phyloP scores from a whole-genome alignment of 2,797 vertebrate species.

The Diplodus puntazzo region DNA sequence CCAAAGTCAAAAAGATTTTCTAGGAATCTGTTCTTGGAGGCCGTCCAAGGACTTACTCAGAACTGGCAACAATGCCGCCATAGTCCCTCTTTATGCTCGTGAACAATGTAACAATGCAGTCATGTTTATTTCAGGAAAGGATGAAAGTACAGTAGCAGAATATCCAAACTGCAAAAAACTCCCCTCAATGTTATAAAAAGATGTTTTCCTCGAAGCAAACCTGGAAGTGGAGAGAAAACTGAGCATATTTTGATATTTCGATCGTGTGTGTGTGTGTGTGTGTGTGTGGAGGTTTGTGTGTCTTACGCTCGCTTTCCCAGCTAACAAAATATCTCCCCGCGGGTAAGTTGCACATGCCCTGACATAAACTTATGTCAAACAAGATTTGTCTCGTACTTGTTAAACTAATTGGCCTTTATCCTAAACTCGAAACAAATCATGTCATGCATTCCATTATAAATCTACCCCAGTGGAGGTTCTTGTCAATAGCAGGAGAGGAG shows the following conservation, averaged over 20 bases:
- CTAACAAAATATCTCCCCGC: constrained; percentile 63
- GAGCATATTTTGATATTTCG: constrained; percentile 14
- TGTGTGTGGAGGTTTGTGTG: constrained; percentile 5
- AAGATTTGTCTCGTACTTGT: constrained; percentile 81
- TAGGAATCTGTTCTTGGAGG: constrained; percentile 17
- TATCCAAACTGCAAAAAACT: constrained; percentile 13
- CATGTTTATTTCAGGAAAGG: background rate
- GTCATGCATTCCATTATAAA: constrained; percentile 78
- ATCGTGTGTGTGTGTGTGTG: background rate
- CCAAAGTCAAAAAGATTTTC: constrained; percentile 44
- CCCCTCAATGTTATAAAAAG: constrained; percentile 12
- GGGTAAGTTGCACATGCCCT: constrained; percentile 68
- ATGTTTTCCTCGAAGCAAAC: constrained; percentile 17
- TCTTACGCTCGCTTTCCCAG: constrained; percentile 25
- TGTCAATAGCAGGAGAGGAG: constrained; percentile 72
- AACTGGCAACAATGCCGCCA: constrained; percentile 3
- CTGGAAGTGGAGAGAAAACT: constrained; percentile 1
- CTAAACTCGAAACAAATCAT: constrained; percentile 78
- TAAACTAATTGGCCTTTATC: constrained; percentile 83
- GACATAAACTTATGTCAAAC: constrained; percentile 79
- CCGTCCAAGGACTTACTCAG: background rate
- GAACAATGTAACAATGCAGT: background rate
- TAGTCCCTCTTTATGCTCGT: background rate
- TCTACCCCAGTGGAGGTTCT: constrained; percentile 71
- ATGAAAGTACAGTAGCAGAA: constrained; percentile 2